Conservation (phyloP, 2,113 vertebrate genomes). For the Otus sunia region DNA sequence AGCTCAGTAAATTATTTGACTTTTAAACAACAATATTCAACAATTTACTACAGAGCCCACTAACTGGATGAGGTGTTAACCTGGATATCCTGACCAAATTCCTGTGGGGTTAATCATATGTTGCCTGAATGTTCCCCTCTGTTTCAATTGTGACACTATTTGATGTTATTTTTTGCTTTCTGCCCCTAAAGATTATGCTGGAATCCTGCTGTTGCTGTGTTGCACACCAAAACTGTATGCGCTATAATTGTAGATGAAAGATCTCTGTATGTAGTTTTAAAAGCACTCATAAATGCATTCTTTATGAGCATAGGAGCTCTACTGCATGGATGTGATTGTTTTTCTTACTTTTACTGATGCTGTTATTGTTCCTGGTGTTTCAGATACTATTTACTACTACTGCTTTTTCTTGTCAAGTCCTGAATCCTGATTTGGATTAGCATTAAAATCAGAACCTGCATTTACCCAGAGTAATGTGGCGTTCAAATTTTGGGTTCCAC, state of each 20-base stretch:
- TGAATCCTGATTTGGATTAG: neutral
- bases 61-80: slow-evolving; percentile 44
- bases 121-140: neutral
- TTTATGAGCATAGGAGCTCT: neutral
- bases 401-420: neutral
- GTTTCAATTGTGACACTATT: neutral
- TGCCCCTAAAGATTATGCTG: neutral
- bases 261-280: neutral
- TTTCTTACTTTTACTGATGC: slow-evolving; percentile 6
- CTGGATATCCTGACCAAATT: slow-evolving; percentile 46
- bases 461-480: neutral
- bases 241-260: neutral
- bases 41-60: slow-evolving; percentile 20
- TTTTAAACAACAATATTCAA: slow-evolving; percentile 52
- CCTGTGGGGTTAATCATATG: neutral
- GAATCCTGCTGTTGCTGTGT: neutral
- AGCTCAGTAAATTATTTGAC: slow-evolving; percentile 56
- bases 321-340: neutral
- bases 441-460: neutral
- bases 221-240: neutral
- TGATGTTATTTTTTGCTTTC: neutral
- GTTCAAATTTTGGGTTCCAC: neutral
- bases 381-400: neutral
- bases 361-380: neutral
- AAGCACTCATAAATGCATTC: slow-evolving; percentile 7